Percentiles rank a stretch among this genome's conserved stretches.
Evolutionary conservation across 2,797 vertebrate species (phyloP).

Genomic region (Sebastes variabilis): DNA sequence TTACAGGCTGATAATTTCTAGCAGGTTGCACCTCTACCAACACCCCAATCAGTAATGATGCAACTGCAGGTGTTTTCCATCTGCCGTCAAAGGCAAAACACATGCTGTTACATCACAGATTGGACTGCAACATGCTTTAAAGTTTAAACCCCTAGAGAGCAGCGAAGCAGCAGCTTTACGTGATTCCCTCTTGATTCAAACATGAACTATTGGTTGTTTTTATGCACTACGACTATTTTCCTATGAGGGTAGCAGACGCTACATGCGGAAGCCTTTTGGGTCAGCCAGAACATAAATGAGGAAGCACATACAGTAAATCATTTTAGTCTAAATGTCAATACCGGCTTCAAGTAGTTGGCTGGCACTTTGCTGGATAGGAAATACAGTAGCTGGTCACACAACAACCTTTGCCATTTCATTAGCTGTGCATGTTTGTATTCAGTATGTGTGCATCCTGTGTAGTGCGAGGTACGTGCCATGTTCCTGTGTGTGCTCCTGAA

Average conservation of each 20-base stretch:
- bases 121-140: neutral
- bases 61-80: conserved; percentile 18
- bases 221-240: neutral
- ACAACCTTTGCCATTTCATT: conserved; percentile 36
- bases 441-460: neutral
- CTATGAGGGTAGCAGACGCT: neutral
- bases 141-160: neutral
- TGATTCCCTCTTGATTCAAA: neutral
- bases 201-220: neutral
- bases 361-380: conserved; percentile 16
- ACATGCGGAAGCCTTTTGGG: neutral
- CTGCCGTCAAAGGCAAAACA: neutral
- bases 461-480: neutral
- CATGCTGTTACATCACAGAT: neutral
- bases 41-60: neutral
- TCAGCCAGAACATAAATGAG: conserved; percentile 4
- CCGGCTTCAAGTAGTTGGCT: neutral
- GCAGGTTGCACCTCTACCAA: neutral
- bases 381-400: conserved; percentile 25
- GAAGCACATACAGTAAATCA: conserved; percentile 7
- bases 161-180: neutral
- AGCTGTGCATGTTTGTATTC: conserved; percentile 22
- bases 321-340: conserved; percentile 24
- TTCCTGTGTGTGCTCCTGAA: conserved; percentile 9
- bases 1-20: neutral